Evolutionary conservation across 1,140 invertebrate genomes (phyloP).

Genomic region (Himalopsyche phryganea): DNA sequence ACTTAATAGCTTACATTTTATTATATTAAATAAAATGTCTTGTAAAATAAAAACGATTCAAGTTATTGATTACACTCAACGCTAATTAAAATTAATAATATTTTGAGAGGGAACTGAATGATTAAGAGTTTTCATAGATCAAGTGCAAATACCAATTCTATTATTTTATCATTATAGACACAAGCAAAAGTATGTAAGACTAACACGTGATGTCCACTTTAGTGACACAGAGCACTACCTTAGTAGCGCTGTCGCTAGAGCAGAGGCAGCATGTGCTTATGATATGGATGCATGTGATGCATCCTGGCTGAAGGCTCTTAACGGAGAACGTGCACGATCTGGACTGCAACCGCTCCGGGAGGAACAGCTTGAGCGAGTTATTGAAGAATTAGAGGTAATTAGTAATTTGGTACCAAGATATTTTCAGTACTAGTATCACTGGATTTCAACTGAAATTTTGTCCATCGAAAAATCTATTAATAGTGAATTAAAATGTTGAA

Average conservation of each 20-base stretch:
- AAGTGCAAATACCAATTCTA: too few relatives aligned
- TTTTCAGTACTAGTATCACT: not conserved
- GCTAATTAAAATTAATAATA: too few relatives aligned
- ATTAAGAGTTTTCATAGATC: too few relatives aligned
- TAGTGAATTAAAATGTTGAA: too few relatives aligned
- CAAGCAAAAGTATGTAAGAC: constrained; percentile 87
- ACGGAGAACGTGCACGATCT: constrained; percentile 78
- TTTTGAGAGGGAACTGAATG: too few relatives aligned
- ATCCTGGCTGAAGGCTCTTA: constrained; percentile 84
- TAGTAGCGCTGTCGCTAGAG: constrained; percentile 78
- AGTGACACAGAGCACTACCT: constrained; percentile 79
- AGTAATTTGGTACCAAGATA: not conserved
- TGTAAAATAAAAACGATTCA: too few relatives aligned
- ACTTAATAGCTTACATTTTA: too few relatives aligned
- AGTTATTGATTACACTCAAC: too few relatives aligned
- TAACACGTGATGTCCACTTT: constrained; percentile 85
- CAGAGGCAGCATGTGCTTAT: constrained; percentile 90
- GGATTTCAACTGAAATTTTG: not conserved
- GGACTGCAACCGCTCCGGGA: constrained; percentile 73
- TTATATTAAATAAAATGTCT: too few relatives aligned
- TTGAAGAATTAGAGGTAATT: constrained; percentile 83
- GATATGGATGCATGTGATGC: constrained; percentile 93
- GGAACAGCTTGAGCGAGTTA: constrained; percentile 85
- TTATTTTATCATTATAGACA: constrained; percentile 63
- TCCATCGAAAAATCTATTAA: too few relatives aligned